Evolutionary conservation across 1,140 invertebrate genomes (phyloP).

Genomic region (Vollenhovia emeryi): DNA sequence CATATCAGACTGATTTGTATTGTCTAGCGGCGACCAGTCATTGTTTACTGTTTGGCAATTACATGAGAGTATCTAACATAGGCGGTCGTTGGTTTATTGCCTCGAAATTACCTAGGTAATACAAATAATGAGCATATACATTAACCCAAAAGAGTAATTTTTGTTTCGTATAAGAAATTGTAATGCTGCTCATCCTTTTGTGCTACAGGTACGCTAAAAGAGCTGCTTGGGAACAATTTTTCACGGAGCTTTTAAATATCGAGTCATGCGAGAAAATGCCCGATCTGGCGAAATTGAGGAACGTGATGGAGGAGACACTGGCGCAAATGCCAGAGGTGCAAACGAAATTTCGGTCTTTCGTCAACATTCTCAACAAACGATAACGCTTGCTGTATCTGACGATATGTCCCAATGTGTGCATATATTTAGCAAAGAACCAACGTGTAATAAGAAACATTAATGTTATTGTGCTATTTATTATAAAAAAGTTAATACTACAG

Average conservation of each 20-base stretch:
- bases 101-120: slow-evolving; percentile 89
- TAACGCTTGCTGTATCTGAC: slow-evolving; percentile 80
- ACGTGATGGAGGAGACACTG: slow-evolving; percentile 87
- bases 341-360: slow-evolving; percentile 78
- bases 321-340: slow-evolving; percentile 76
- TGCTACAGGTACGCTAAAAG: slow-evolving; percentile 88
- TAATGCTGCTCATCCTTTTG: slow-evolving; percentile 17
- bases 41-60: slow-evolving; percentile 93
- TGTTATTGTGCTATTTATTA: slow-evolving; percentile 82
- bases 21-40: slow-evolving; percentile 94
- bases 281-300: slow-evolving; percentile 88
- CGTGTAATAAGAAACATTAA: slow-evolving; percentile 73
- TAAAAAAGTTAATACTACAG: slow-evolving; percentile 73
- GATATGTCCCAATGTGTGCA: slow-evolving; percentile 68
- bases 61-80: slow-evolving; percentile 92
- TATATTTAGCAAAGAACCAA: slow-evolving; percentile 74
- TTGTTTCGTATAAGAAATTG: background rate
- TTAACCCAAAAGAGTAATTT: background rate
- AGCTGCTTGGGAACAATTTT: slow-evolving; percentile 88
- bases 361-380: slow-evolving; percentile 84
- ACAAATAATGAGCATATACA: background rate
- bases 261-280: slow-evolving; percentile 89
- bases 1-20: slow-evolving; percentile 96
- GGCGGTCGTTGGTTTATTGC: slow-evolving; percentile 89
- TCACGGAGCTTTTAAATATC: slow-evolving; percentile 89